Evolutionary conservation across 2,113 vertebrate species (phyloP).

Genomic region (Xenus cinereus): DNA sequence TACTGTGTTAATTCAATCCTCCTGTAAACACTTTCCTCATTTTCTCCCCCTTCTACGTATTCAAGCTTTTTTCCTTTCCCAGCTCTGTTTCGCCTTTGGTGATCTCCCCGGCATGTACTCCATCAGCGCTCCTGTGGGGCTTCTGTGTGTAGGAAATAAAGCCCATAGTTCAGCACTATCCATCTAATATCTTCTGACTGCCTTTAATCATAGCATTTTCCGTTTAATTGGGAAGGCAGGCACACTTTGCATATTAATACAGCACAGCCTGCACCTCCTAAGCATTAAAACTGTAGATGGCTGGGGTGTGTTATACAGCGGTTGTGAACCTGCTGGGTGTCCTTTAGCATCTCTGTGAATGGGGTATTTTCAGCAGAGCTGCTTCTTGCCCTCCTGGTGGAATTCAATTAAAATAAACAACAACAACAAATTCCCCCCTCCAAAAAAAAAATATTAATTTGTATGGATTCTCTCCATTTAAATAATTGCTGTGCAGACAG

Average conservation of each 20-base stretch:
- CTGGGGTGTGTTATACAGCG: neutral
- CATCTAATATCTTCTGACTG: conserved; percentile 63
- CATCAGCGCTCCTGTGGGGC: conserved; percentile 50
- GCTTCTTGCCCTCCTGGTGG: neutral
- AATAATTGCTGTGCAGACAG: neutral
- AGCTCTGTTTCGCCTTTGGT: neutral
- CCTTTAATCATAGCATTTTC: conserved; percentile 71
- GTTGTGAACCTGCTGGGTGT: neutral
- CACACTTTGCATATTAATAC: conserved; percentile 68
- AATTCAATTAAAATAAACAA: neutral
- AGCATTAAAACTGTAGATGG: neutral
- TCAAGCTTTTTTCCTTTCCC: conserved; percentile 2
- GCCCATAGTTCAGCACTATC: conserved; percentile 50
- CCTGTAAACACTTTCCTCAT: neutral
- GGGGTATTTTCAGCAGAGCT: neutral
- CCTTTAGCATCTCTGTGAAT: neutral
- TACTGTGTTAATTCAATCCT: neutral
- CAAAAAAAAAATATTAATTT: neutral
- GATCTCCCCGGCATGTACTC: conserved; percentile 12
- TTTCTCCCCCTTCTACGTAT: neutral
- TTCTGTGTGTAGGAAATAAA: conserved; percentile 32
- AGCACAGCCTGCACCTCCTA: conserved; percentile 16
- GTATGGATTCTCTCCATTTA: neutral
- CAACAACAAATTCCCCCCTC: neutral
- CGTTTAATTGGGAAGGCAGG: conserved; percentile 72